A percentile compares a stretch with the other conserved stretches of the same genome.
These are phyloP conservation scores for Rallus limicola DNA, from an alignment of 2,113 vertebrate species.

Conservation along the genomic window DNA sequence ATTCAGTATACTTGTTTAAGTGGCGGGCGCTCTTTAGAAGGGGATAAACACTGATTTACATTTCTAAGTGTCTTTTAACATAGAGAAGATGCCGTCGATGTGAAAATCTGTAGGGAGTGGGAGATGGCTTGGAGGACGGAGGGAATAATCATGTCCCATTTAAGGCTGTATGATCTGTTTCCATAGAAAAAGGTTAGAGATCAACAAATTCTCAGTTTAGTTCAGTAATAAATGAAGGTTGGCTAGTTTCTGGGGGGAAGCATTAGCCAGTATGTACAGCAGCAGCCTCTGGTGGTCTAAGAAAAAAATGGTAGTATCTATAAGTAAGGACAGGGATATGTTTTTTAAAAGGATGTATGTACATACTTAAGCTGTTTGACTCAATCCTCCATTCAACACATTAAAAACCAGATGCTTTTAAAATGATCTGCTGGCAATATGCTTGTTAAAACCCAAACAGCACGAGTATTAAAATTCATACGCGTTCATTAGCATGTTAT, in stretches of 20 bases:
- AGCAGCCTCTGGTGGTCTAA: constrained; percentile 78
- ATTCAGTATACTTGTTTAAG: background rate
- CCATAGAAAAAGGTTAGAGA: background rate
- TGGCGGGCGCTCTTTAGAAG: background rate
- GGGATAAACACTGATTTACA: constrained; percentile 31
- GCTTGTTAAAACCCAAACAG: constrained; percentile 76
- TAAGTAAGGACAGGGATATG: constrained; percentile 55
- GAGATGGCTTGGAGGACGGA: background rate
- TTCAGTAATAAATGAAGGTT: constrained; percentile 24
- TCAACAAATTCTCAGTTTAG: constrained; percentile 29
- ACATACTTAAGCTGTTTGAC: constrained; percentile 79
- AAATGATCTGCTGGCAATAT: constrained; percentile 74
- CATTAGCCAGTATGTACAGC: constrained; percentile 57
- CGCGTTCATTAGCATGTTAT: constrained; percentile 77
- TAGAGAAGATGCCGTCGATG: background rate
- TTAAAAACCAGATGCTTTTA: constrained; percentile 77
- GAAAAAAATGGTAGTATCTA: constrained; percentile 52
- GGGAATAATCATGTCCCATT: background rate
- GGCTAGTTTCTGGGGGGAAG: constrained; percentile 29
- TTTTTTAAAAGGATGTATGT: constrained; percentile 67
- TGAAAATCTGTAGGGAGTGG: constrained; percentile 10
- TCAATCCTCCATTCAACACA: constrained; percentile 66
- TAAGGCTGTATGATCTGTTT: constrained; percentile 9
- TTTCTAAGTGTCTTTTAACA: constrained; percentile 32
- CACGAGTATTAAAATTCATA: constrained; percentile 78